Conservation (phyloP, 2,113 vertebrate genomes). For the Prolemur simus region DNA sequence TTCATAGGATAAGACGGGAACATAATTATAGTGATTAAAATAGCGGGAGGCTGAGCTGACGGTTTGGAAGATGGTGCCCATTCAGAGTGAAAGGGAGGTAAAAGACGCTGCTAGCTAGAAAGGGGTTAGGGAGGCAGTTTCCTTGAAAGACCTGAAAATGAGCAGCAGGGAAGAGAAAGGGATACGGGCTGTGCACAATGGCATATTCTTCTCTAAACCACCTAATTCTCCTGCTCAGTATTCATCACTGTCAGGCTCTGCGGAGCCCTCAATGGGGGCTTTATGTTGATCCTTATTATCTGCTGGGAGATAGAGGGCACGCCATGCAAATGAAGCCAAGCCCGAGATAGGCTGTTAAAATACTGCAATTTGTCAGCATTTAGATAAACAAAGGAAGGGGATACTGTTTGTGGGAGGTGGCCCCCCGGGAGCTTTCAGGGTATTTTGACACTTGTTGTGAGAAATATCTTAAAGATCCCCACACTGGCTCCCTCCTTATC, state of each 20-base stretch:
- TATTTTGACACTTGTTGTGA: slow-evolving; percentile 84
- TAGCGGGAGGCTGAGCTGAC: slow-evolving; percentile 67
- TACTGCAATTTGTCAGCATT: slow-evolving; percentile 92
- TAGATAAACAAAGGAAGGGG: slow-evolving; percentile 90
- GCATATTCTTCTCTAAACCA: slow-evolving; percentile 84
- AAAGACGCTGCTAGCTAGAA: slow-evolving; percentile 71
- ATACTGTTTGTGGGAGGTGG: slow-evolving; percentile 83
- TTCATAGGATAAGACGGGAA: slow-evolving; percentile 58
- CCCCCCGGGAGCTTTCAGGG: slow-evolving; percentile 73
- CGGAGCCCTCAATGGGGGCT: slow-evolving; percentile 84
- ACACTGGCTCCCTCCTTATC: slow-evolving; percentile 70
- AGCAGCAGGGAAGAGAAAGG: slow-evolving; percentile 87
- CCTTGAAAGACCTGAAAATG: slow-evolving; percentile 85
- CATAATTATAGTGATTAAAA: slow-evolving; percentile 73
- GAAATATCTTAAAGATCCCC: slow-evolving; percentile 72
- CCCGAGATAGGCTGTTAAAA: slow-evolving; percentile 87
- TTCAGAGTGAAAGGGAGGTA: slow-evolving; percentile 71
- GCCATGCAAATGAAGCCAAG: slow-evolving; percentile 84
- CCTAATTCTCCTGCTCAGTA: slow-evolving; percentile 86
- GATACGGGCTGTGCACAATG: slow-evolving; percentile 81
- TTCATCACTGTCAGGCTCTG: slow-evolving; percentile 85
- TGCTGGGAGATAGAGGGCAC: slow-evolving; percentile 85
- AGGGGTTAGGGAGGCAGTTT: slow-evolving; percentile 61
- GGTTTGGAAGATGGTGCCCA: slow-evolving; percentile 68
- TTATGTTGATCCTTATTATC: slow-evolving; percentile 89